Evolutionary conservation across 2,113 vertebrate genomes (phyloP).

Genomic region (Pandion haliaetus): DNA sequence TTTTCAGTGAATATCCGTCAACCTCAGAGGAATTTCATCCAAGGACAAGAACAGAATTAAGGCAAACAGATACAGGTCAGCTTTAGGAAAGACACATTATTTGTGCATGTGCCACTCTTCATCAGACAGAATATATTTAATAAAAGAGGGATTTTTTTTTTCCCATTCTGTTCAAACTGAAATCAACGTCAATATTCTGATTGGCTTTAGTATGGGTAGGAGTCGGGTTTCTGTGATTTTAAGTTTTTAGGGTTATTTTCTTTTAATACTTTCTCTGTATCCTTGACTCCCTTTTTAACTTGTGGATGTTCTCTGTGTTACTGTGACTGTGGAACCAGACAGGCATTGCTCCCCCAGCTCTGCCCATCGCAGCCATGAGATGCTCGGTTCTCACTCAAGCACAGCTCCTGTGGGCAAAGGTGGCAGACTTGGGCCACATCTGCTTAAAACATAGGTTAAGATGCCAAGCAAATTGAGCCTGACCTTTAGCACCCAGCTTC

Average conservation of each 20-base stretch:
- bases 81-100: neutral
- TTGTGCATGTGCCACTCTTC: neutral
- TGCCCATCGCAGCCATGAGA: neutral
- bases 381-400: neutral
- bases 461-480: neutral
- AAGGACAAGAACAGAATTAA: neutral
- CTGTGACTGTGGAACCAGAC: neutral
- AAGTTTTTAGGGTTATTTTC: neutral
- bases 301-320: neutral
- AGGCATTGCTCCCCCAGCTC: neutral
- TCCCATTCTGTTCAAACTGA: neutral
- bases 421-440: neutral
- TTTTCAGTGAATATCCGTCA: slow-evolving; percentile 5
- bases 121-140: neutral
- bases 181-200: neutral
- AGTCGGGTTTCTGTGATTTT: neutral
- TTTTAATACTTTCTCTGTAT: neutral
- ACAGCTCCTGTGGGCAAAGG: neutral
- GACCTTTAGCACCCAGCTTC: neutral
- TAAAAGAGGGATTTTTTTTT: neutral
- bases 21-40: neutral
- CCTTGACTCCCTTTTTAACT: neutral
- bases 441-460: neutral
- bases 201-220: neutral
- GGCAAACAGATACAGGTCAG: neutral